A percentile compares a stretch with the other conserved stretches of the same genome.
Evolutionary conservation across 2,888 invertebrate genomes (phyloP).

Genomic region (Sesamia inferens): DNA sequence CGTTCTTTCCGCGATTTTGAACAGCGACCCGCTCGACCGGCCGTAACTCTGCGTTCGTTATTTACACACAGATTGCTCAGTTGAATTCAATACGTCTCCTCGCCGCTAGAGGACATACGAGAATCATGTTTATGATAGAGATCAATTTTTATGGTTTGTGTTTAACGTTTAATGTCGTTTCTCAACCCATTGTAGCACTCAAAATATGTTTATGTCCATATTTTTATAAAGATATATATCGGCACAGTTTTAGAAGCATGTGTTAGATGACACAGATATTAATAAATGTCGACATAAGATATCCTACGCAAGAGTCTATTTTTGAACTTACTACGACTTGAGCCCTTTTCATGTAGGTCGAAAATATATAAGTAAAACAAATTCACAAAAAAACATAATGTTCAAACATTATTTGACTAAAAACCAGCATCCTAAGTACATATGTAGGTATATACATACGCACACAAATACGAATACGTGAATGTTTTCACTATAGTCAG

Average conservation of each 20-base stretch:
- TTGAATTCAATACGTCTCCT: constrained; percentile 22
- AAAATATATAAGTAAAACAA: not conserved
- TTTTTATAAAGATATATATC: not conserved
- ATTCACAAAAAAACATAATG: not conserved
- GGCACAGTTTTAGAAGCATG: not conserved
- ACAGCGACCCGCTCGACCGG: not conserved
- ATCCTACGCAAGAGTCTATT: not conserved
- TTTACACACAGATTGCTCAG: constrained; percentile 35
- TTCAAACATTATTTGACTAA: no score
- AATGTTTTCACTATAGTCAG: no score
- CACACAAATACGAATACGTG: no score
- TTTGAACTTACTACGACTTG: not conserved
- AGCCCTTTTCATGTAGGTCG: not conserved
- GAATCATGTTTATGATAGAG: constrained; percentile 36
- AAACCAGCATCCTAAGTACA: no score
- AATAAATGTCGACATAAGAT: constrained; percentile 10
- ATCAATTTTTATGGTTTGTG: constrained; percentile 32
- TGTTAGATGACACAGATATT: constrained; percentile 1
- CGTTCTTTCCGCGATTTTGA: constrained; percentile 28
- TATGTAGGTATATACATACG: no score
- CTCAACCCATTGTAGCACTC: not conserved
- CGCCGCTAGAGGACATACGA: constrained; percentile 35
- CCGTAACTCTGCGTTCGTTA: constrained; percentile 19
- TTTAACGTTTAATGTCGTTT: constrained; percentile 23
- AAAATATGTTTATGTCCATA: constrained; percentile 1